Evolutionary conservation across 2,797 vertebrate genomes (phyloP).

Genomic region (Smutsia gigantea): DNA sequence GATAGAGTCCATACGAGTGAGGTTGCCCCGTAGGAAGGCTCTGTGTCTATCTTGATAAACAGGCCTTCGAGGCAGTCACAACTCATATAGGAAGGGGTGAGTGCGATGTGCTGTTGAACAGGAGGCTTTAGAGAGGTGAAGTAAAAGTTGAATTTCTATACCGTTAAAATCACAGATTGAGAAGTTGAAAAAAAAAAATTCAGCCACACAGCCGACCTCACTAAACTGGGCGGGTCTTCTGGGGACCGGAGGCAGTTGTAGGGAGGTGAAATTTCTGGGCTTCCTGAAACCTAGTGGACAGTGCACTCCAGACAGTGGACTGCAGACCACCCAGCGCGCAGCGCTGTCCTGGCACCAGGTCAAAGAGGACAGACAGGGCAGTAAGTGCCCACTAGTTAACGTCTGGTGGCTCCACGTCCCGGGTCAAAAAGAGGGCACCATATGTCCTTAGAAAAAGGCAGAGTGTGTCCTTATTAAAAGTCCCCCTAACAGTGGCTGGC

Average conservation of each 20-base stretch:
- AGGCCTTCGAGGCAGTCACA: neutral
- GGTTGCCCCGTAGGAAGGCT: neutral
- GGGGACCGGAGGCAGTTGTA: neutral
- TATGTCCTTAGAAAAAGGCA: neutral
- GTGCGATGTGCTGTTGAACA: neutral
- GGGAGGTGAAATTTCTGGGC: neutral
- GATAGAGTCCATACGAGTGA: neutral
- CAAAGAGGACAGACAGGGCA: conserved; percentile 11
- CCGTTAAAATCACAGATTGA: neutral
- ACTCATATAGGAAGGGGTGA: neutral
- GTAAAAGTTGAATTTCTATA: neutral
- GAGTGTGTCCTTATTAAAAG: neutral
- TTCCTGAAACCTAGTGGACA: neutral
- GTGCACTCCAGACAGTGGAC: neutral
- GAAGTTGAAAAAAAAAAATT: neutral
- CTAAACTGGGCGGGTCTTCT: neutral
- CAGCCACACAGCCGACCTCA: neutral
- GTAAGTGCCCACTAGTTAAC: neutral
- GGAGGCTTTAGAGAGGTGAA: neutral
- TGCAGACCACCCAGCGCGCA: neutral
- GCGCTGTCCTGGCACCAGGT: neutral
- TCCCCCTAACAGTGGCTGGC: neutral
- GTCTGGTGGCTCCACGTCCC: neutral
- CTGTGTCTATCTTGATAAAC: neutral
- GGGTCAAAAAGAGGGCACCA: neutral